Conservation (phyloP, 2,797 vertebrate genomes). For the Bucorvus abyssinicus region DNA sequence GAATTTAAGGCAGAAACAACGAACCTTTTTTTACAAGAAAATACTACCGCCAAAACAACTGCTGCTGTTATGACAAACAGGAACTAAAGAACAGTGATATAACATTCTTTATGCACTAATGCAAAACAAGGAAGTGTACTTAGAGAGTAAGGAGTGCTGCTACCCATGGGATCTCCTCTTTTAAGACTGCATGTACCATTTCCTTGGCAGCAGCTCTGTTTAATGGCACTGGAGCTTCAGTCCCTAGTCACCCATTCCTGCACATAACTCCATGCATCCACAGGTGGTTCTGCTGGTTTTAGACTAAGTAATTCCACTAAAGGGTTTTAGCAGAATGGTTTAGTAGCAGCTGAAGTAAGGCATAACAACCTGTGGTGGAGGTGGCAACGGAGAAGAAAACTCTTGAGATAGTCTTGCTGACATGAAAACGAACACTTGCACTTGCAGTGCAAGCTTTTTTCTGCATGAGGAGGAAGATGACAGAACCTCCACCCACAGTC, state of each 20-base stretch:
- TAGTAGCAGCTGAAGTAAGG: neutral
- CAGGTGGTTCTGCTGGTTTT: neutral
- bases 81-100: neutral
- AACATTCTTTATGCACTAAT: neutral
- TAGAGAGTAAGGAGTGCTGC: neutral
- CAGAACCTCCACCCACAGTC: neutral
- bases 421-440: too few species aligned
- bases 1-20: neutral
- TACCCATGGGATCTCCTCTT: neutral
- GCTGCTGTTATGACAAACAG: neutral
- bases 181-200: neutral
- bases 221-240: neutral
- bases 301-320: neutral
- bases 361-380: accelerated
- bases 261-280: neutral
- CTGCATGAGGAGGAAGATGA: neutral
- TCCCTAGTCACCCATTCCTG: neutral
- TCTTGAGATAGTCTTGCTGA: too few species aligned
- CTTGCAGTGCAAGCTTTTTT: neutral
- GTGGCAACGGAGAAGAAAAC: neutral
- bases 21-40: neutral
- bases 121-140: neutral
- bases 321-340: accelerated
- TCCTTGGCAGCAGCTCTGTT: neutral
- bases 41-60: neutral